Evolutionary conservation across 2,113 vertebrate genomes (phyloP), one percentile per base, ranked within the genome.

Genomic region (Gnathochromis pfefferi): DNA sequence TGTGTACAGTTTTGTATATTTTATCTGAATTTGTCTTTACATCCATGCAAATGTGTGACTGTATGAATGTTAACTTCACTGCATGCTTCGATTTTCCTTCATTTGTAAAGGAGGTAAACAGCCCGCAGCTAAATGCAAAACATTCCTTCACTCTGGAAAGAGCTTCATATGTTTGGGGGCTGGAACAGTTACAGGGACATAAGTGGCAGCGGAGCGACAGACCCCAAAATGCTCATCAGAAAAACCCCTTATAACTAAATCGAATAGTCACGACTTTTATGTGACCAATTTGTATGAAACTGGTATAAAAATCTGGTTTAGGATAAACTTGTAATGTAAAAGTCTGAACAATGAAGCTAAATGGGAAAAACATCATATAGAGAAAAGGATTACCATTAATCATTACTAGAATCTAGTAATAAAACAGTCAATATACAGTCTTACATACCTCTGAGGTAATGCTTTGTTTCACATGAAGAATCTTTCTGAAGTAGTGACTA

Each of bases 61-160:
- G 38, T 9, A 6, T 53, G 85, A 75, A 82, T 12, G 68, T 58
- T 58, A 55, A 80, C 84, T 78, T 83, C 47, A 79, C 80, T 85
- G 58, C 73, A 47, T 13, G 83, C 57, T 63, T 28, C 49, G 8
- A 86, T 91, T 92, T 84, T 87, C 21, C 55, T 2, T 9, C 54
- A 4, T 92, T 86, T 91, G 8, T 85, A 84, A 91, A 82, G 84
- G 85, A 84, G 86, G 88, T 91, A 93, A 91, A 92, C 88, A 88
- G 81, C 87, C 88, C 4, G 10, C 21, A 92, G 92, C 88, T 75
- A 82, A 85, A 87, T 16, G 33, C 57, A 87, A 87, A 92, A 88
- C 91, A 93, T 92, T 92, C 92, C 92, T 84, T 83, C 6, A 5
- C 82, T 86, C 80, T 90, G 81, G 85, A 91, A 85, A 89, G 47